These are phyloP conservation scores for Leguminivora glycinivorella DNA, from an alignment of 1,140 invertebrate genomes.

Conservation along the genomic window DNA sequence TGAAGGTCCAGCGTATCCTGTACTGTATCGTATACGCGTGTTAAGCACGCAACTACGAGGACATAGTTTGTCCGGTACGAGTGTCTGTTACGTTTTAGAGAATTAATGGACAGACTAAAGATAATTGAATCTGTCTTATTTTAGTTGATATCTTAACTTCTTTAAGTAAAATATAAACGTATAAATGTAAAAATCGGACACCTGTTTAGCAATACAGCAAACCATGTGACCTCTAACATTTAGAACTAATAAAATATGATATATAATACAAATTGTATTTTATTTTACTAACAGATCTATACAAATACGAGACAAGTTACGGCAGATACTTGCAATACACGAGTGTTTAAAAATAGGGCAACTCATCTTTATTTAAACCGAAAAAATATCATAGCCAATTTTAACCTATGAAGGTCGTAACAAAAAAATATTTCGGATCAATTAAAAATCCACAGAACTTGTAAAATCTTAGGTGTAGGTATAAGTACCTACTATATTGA, in stretches of 20 bases:
- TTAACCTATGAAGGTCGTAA: neutral
- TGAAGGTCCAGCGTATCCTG: too few species aligned
- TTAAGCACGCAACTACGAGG: too few species aligned
- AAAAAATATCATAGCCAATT: slow-evolving; percentile 1
- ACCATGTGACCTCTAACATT: neutral
- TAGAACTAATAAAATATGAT: neutral
- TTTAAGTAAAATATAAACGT: too few species aligned
- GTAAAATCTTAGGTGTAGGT: too few species aligned
- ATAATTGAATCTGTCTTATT: neutral
- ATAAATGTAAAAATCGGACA: neutral
- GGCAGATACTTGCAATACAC: neutral
- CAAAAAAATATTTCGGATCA: too few species aligned
- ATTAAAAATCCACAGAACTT: too few species aligned
- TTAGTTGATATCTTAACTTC: neutral
- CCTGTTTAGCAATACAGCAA: neutral
- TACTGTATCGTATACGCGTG: too few species aligned
- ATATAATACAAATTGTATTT: neutral
- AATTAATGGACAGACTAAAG: neutral
- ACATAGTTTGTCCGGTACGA: too few species aligned
- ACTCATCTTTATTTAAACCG: neutral
- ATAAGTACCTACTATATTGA: too few species aligned
- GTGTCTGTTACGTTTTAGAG: too few species aligned
- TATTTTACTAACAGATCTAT: neutral
- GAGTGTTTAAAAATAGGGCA: neutral
- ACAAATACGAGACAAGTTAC: neutral